A percentile compares a stretch with the other conserved stretches of the same genome.
These are phyloP conservation scores for Pipistrellus nathusii DNA, from an alignment of 2,797 vertebrate genomes.

Conservation along the genomic window DNA sequence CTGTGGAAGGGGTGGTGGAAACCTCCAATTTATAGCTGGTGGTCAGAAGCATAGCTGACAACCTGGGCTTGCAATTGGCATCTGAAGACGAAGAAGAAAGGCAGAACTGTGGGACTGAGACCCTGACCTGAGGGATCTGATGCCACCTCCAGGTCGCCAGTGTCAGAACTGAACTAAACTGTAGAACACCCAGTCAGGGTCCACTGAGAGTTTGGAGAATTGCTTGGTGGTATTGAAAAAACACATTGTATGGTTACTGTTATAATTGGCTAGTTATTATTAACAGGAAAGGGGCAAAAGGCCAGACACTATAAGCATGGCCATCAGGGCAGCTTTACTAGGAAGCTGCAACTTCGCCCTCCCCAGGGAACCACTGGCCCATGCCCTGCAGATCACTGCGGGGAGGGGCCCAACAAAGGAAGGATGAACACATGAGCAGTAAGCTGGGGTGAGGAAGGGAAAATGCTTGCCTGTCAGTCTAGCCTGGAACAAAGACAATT, in stretches of 20 bases:
- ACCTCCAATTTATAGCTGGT: background rate
- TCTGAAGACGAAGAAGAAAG: background rate
- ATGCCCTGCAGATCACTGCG: background rate
- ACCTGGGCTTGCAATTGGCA: background rate
- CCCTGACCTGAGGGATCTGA: background rate
- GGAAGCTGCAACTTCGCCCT: too few species aligned
- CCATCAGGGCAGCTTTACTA: background rate
- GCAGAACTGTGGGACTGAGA: background rate
- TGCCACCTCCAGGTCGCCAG: too few species aligned
- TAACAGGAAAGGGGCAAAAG: background rate
- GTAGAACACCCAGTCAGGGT: background rate
- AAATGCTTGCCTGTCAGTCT: background rate
- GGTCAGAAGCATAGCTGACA: background rate
- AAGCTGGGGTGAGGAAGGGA: background rate
- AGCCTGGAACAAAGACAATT: background rate
- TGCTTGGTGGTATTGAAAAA: background rate
- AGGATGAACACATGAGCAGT: background rate
- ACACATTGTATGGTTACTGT: background rate
- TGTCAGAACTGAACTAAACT: background rate
- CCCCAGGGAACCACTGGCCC: background rate
- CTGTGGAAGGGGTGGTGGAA: background rate
- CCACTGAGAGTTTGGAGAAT: background rate
- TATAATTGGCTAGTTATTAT: background rate
- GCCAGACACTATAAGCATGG: background rate
- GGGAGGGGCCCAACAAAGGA: background rate